These are phyloP conservation scores for Papilio helenus DNA, from an alignment of 1,140 invertebrate genomes.

Conservation along the genomic window DNA sequence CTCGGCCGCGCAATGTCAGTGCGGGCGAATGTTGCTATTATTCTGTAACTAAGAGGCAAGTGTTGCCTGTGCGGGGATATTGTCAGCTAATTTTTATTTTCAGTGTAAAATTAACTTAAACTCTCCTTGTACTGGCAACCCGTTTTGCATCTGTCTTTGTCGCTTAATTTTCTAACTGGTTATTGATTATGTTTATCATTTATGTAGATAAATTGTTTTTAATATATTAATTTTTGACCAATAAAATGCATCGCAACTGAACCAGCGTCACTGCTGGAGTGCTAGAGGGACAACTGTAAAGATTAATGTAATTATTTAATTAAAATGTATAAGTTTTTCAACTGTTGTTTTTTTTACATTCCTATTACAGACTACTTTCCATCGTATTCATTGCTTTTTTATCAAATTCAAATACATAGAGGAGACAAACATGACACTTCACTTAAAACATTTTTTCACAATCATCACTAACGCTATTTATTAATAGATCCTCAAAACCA, in stretches of 20 bases:
- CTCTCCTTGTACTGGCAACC: conserved; percentile 52
- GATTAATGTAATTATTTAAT: conserved; percentile 82
- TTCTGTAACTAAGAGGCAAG: background rate
- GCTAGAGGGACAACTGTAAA: conserved; percentile 78
- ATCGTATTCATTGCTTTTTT: background rate
- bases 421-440: too few species aligned
- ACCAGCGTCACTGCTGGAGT: conserved; percentile 65
- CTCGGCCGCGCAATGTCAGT: background rate
- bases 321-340: conserved; percentile 82
- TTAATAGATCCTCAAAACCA: too few species aligned
- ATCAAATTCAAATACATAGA: too few species aligned
- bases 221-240: conserved; percentile 79
- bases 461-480: too few species aligned
- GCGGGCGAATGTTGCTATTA: conserved; percentile 24
- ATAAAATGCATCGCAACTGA: conserved; percentile 78
- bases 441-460: too few species aligned
- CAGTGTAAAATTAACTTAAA: background rate
- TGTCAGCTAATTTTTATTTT: background rate
- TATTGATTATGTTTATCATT: conserved; percentile 73
- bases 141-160: conserved; percentile 47
- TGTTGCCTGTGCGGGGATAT: conserved; percentile 23
- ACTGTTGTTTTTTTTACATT: conserved; percentile 49
- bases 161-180: conserved; percentile 61
- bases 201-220: conserved; percentile 81
- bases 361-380: background rate